These are phyloP conservation scores for Tragelaphus strepsiceros DNA, from an alignment of 2,113 vertebrate genomes.

Conservation along the genomic window DNA sequence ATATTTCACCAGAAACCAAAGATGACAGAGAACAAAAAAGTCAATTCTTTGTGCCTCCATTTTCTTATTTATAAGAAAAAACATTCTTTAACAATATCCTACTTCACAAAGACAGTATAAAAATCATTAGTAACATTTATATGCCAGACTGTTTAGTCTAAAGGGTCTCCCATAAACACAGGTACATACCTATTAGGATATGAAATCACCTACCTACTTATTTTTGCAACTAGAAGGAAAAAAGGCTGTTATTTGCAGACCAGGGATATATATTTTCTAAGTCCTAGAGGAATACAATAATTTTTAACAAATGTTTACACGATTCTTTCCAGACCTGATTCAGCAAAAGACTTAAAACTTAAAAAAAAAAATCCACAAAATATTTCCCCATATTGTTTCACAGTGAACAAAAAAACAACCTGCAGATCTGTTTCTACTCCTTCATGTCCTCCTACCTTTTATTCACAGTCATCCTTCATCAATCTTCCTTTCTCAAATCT, in stretches of 20 bases:
- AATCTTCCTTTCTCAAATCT: not conserved
- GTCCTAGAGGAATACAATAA: not conserved
- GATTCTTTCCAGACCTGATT: not conserved
- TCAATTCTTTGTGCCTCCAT: not conserved
- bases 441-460: not conserved
- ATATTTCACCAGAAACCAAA: slow-evolving; percentile 8
- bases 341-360: not conserved
- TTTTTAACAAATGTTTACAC: not conserved
- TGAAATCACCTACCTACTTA: not conserved
- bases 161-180: not conserved
- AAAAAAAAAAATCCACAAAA: not conserved
- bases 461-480: not conserved
- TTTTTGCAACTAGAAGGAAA: not conserved
- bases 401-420: not conserved
- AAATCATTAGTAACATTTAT: not conserved
- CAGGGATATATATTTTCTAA: not conserved
- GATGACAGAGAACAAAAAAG: not conserved
- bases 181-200: not conserved
- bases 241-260: not conserved
- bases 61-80: not conserved
- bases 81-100: not conserved
- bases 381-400: not conserved
- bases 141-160: not conserved
- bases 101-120: not conserved
- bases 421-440: not conserved